Evolutionary conservation across 2,888 invertebrate species (phyloP), one percentile per base, ranked within the genome.

Genomic region (Nemoura dubitans): DNA sequence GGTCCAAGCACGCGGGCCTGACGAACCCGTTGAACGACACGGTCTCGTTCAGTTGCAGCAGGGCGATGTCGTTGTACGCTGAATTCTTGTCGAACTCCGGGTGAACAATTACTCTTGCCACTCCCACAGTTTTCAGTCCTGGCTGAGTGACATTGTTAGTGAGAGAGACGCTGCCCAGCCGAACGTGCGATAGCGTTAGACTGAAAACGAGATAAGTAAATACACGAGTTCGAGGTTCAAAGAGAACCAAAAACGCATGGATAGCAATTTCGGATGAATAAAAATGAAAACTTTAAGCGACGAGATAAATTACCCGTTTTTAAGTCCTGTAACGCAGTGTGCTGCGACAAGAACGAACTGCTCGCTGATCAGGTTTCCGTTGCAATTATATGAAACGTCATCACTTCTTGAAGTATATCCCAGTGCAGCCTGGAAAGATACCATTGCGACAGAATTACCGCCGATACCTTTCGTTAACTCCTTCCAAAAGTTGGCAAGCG

Each of bases 61-160:
- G 90, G 0, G 95, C 95, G 86, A 96, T 94, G 89, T 96, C 96
- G 89, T 96, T 93, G 89, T 93, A 93, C 28, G 91, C 91, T 0
- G 93, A 92, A 0, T 94, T 93, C 0, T 93, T 91, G 76, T 92
- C 92, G 89, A 94, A 95, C 0, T 91, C 90, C 0, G 95, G 94
- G 90, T 95, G 95, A 0, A 91, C 89, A 0, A 93, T 90, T 0
- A 92, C 91, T 30, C 92, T 89, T 0, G 90, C 90, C 0, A 95
- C 90, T 2, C 89, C 88, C 86, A n/a, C n/a, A n/a, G n/a, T n/a
- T n/a, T n/a, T n/a, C n/a, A n/a, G n/a, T n/a, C n/a, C n/a, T n/a
- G n/a, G n/a, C n/a, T n/a, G n/a, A n/a, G n/a, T n/a, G n/a, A n/a
- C n/a, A n/a, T n/a, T n/a, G n/a, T n/a, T n/a, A n/a, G n/a, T n/a